Evolutionary conservation across 2,113 vertebrate genomes (phyloP).

Genomic region (Hyaena hyaena): DNA sequence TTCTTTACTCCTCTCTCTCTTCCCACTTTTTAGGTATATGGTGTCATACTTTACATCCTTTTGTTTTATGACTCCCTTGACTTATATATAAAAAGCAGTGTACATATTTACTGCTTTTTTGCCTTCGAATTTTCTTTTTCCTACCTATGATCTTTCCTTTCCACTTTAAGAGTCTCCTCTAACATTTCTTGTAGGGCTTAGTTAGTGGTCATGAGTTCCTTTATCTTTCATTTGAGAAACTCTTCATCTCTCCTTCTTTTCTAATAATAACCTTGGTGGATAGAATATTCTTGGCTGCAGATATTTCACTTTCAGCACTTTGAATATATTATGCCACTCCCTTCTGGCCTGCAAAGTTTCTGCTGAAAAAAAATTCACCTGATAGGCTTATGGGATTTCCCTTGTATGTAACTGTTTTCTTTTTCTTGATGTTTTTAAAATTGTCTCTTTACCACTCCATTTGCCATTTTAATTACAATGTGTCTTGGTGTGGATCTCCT

Average conservation of each 20-base stretch:
- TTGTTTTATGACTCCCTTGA: not conserved
- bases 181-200: not conserved
- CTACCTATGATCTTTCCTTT: not conserved
- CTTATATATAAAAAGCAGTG: not conserved
- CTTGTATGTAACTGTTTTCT: not conserved
- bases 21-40: not conserved
- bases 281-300: not conserved
- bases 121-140: not conserved
- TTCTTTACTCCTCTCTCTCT: not conserved
- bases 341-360: not conserved
- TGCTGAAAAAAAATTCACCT: not conserved
- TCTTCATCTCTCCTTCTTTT: not conserved
- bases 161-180: not conserved
- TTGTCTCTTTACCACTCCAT: not conserved
- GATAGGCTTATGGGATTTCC: not conserved
- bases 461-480: not conserved
- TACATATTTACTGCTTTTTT: not conserved
- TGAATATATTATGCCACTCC: not conserved
- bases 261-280: not conserved
- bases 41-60: not conserved
- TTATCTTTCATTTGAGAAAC: not conserved
- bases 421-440: not conserved
- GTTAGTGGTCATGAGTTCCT: not conserved
- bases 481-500: not conserved
- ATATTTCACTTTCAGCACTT: not conserved